phyloP scores from a whole-genome alignment of 2,113 vertebrate genomes.

The Geococcyx californianus region DNA sequence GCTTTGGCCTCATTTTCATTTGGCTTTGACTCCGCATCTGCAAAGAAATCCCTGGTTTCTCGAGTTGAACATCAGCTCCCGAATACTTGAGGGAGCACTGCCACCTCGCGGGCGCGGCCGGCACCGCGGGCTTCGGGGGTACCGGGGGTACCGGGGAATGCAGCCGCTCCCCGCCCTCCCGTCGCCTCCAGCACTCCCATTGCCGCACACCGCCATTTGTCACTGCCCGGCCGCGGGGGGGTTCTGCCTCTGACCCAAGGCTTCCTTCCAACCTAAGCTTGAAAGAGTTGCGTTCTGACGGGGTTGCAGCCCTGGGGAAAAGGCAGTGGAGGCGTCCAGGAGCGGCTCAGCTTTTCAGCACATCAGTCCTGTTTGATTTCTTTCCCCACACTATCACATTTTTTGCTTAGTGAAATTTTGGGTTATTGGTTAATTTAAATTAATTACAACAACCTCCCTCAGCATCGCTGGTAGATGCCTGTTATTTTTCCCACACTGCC shows the following conservation, averaged over 20 bases:
- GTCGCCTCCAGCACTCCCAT: no score
- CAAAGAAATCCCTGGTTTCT: neutral
- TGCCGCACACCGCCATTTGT: no score
- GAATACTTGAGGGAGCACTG: constrained; percentile 69
- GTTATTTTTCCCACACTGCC: no score
- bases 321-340: neutral
- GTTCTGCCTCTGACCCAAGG: rapidly evolving
- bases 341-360: rapidly evolving
- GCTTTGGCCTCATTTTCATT: neutral
- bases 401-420: neutral
- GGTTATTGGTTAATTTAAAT: neutral
- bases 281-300: neutral
- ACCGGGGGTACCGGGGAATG: no score
- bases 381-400: rapidly evolving
- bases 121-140: neutral
- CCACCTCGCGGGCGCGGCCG: constrained; percentile 68
- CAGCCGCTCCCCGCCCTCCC: no score
- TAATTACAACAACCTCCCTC: neutral
- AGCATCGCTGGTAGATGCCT: rapidly evolving
- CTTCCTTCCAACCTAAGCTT: neutral
- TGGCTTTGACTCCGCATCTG: neutral
- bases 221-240: no score
- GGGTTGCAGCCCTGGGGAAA: no score
- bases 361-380: no score
- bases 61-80: rapidly evolving